Percentiles rank a stretch among this genome's conserved stretches.
phyloP scores from a whole-genome alignment of 2,113 vertebrate genomes.

The Lampris megalopsis region DNA sequence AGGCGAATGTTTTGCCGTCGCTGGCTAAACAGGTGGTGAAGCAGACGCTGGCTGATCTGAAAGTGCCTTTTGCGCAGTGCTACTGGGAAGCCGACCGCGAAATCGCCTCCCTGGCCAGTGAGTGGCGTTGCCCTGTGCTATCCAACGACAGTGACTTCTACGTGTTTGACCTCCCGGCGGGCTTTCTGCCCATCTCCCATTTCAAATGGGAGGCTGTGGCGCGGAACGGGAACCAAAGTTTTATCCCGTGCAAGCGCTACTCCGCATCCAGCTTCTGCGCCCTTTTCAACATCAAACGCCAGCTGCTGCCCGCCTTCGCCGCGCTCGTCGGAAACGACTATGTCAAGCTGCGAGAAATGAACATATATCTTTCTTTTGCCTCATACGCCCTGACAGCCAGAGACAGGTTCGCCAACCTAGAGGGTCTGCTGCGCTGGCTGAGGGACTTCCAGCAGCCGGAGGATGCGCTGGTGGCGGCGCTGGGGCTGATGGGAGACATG shows the following conservation, averaged over 20 bases:
- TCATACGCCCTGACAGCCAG: too few species aligned
- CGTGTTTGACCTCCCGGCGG: conserved; percentile 82
- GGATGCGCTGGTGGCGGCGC: too few species aligned
- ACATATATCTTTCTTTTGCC: too few species aligned
- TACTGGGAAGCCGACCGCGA: conserved; percentile 87
- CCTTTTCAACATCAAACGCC: too few species aligned
- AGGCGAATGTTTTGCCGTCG: conserved; percentile 73
- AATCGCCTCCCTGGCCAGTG: conserved; percentile 83
- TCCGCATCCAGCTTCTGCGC: conserved; percentile 63
- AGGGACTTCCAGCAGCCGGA: conserved; percentile 19
- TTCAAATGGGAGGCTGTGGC: conserved; percentile 81
- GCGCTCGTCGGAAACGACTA: too few species aligned
- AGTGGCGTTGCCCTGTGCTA: conserved; percentile 87
- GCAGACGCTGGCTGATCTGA: conserved; percentile 78
- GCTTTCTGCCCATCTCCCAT: conserved; percentile 80
- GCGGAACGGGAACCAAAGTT: conserved; percentile 43
- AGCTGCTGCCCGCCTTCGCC: too few species aligned
- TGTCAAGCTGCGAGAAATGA: too few species aligned
- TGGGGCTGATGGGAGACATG: too few species aligned
- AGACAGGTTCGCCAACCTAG: too few species aligned
- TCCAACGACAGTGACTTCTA: conserved; percentile 88
- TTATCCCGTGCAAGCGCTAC: conserved; percentile 79
- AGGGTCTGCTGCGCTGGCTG: too few species aligned
- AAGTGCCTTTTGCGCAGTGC: conserved; percentile 83
- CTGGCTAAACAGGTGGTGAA: conserved; percentile 81